Evolutionary conservation across 2,113 vertebrate species (phyloP).

Genomic region (Tetrax tetrax): DNA sequence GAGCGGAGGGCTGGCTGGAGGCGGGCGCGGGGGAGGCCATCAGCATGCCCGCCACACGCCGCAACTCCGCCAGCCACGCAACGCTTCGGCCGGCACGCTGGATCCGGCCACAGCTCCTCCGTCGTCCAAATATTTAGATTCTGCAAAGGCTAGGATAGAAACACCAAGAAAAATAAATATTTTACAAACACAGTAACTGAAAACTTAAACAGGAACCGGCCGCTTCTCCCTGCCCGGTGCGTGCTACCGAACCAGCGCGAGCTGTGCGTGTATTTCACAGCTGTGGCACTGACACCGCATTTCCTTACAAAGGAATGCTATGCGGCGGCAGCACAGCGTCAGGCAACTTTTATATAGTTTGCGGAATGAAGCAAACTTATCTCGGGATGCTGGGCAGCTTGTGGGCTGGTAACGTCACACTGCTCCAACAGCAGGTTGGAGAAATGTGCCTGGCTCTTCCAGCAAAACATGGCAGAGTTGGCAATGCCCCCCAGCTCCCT

Average conservation of each 20-base stretch:
- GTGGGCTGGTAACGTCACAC: neutral
- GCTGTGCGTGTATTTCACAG: neutral
- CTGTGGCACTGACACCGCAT: constrained; percentile 48
- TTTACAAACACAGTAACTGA: constrained; percentile 61
- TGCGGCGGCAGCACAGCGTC: neutral
- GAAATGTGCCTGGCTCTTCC: neutral
- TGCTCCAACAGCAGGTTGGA: constrained; percentile 40
- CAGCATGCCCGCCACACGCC: neutral
- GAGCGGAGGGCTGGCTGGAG: neutral
- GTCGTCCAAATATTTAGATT: constrained; percentile 54
- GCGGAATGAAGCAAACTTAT: neutral
- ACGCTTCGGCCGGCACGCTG: neutral
- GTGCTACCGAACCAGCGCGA: neutral
- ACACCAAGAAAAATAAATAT: constrained; percentile 70
- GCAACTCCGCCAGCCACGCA: neutral
- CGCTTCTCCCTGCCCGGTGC: constrained; percentile 3
- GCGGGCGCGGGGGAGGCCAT: neutral
- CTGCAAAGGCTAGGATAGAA: constrained; percentile 35
- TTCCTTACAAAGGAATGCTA: constrained; percentile 52
- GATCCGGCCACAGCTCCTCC: neutral
- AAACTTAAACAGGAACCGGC: constrained; percentile 63
- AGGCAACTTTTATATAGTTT: neutral
- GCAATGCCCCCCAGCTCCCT: neutral
- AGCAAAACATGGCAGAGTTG: neutral
- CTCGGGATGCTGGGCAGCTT: neutral